Evolutionary conservation across 2,797 vertebrate species (phyloP).

Genomic region (Serranus cabrilla): DNA sequence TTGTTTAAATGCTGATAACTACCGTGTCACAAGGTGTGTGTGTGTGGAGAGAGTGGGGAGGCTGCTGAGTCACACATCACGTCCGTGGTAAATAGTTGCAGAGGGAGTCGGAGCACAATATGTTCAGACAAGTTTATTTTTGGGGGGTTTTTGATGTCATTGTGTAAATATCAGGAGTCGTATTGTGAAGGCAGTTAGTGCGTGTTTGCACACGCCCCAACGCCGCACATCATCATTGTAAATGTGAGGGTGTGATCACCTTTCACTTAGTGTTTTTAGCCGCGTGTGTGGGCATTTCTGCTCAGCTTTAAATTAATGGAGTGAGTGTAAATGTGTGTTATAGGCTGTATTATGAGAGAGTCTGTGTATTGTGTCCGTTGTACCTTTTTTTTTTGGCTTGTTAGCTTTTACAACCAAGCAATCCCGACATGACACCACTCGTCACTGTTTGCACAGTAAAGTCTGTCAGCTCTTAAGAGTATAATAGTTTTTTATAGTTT

Average conservation of each 20-base stretch:
- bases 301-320: slow-evolving; percentile 32
- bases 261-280: slow-evolving; percentile 43
- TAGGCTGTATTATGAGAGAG: neutral
- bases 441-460: slow-evolving; percentile 19
- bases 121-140: slow-evolving; percentile 76
- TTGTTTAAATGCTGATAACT: slow-evolving; percentile 35
- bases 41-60: slow-evolving; percentile 16
- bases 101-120: slow-evolving; percentile 63
- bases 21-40: slow-evolving; percentile 46
- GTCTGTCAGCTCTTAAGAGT: slow-evolving; percentile 5
- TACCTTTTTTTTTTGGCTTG: neutral
- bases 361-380: neutral
- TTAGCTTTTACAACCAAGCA: slow-evolving; percentile 9
- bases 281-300: slow-evolving; percentile 45
- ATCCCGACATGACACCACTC: slow-evolving; percentile 2
- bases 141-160: slow-evolving; percentile 55
- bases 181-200: slow-evolving; percentile 48
- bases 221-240: slow-evolving; percentile 55
- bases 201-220: slow-evolving; percentile 62
- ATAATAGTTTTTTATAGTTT: slow-evolving; percentile 10
- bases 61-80: slow-evolving; percentile 64
- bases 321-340: neutral
- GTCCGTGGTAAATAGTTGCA: slow-evolving; percentile 53
- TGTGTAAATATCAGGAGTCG: slow-evolving; percentile 70
- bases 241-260: slow-evolving; percentile 67